Base-by-base conservation (phyloP, 2,888 invertebrate genomes). In the Tipula vernalis region DNA sequence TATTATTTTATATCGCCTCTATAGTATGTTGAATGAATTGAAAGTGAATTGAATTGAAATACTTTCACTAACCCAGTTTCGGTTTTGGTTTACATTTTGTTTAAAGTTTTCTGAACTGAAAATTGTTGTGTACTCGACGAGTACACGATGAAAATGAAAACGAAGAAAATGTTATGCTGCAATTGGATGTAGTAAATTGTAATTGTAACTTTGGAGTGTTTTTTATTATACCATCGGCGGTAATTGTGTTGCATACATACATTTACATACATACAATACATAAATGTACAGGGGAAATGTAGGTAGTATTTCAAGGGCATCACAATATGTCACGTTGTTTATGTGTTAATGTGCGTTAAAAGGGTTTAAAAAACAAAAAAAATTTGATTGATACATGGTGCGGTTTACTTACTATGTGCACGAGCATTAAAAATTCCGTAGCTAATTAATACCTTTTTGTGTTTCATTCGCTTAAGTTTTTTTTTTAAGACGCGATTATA, bases 31-130 rank as follows among this genome's bases (percentile, higher is more conserved):
- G 71, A 71, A 71, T 71, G 71, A 71, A 28, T 71, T 71, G 71
- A 71, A 71, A 71, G 71, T 71, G 71, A 71, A 71, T 71, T 71
- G 71, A 71, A 71, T 71, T 71, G 71, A 71, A 71, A 71, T 71
- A 71, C 71, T 71, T 71, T 71, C 71, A 71, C 71, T 71, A 71
- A 71, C 71, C 71, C 71, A 71, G 71, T 71, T 71, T 28, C 71
- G 71, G 71, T 71, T 71, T 28, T 4, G 71, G 71, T 28, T 71
- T 71, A 71, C 71, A 71, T 71, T 71, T 44, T 51, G 28, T 71
- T 28, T 18, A 71, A 71, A 71, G 71, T 71, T 71, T 71, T 71
- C 71, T 71, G 71, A 71, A 71, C 71, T 71, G 71, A 71, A 71
- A 71, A 71, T 28, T 71, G 28, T 28, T 28, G 71, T 71, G 10